These are phyloP conservation scores for Apostichopus leukothele DNA, from an alignment of 53 echinoderm and acorn worm genomes.

Conservation along the genomic window DNA sequence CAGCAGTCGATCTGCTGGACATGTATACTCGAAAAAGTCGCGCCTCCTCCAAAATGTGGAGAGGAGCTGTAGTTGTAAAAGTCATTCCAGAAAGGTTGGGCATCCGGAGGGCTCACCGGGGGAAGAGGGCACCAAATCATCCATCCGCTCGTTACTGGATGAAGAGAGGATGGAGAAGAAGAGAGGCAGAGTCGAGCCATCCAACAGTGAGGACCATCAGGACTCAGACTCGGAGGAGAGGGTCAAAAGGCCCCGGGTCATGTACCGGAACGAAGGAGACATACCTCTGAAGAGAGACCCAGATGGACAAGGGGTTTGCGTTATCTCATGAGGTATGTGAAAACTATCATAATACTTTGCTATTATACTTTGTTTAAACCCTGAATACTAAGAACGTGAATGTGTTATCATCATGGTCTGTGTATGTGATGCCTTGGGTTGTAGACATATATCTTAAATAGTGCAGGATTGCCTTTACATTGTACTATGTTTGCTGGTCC, in stretches of 20 bases:
- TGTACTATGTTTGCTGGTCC: too few relatives aligned
- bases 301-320: constrained; percentile 33
- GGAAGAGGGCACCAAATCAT: constrained; percentile 27
- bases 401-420: too few relatives aligned
- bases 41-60: constrained; percentile 47
- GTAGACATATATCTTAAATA: too few relatives aligned
- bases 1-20: constrained; percentile 36
- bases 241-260: constrained; percentile 13
- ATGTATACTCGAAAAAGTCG: constrained; percentile 42
- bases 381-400: too few relatives aligned
- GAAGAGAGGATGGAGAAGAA: constrained; percentile 37
- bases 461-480: too few relatives aligned
- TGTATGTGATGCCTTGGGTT: too few relatives aligned
- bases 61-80: constrained; percentile 43
- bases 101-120: not conserved
- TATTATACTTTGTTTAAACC: too few relatives aligned
- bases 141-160: constrained; percentile 28
- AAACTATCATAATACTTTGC: too few relatives aligned
- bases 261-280: constrained; percentile 11
- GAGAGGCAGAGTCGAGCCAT: constrained; percentile 1
- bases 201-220: constrained; percentile 22
- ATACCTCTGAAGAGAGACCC: constrained; percentile 23
- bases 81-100: constrained; percentile 34
- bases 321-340: constrained; percentile 36
- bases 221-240: constrained; percentile 35